A percentile compares a stretch with the other conserved stretches of the same genome.
These are phyloP conservation scores for Macrosiphum euphorbiae DNA, from an alignment of 2,888 invertebrate species.

Conservation along the genomic window DNA sequence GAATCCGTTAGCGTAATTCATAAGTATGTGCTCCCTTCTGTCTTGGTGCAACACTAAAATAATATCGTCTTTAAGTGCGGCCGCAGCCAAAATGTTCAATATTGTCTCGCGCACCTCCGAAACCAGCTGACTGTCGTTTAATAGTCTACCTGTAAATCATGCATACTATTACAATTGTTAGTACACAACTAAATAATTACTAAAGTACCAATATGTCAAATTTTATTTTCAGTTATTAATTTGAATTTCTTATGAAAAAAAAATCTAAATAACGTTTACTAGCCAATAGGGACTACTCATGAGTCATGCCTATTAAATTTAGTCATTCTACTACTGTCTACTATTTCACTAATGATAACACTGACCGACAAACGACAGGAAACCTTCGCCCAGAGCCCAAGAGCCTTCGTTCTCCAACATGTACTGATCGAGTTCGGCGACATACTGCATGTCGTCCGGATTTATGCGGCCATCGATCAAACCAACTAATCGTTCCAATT, in stretches of 20 bases:
- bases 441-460: constrained; percentile 81
- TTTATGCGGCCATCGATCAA: constrained; percentile 80
- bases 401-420: constrained; percentile 90
- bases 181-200: not conserved
- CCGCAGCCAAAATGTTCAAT: constrained; percentile 81
- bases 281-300: not conserved
- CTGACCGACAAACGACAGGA: constrained; percentile 84
- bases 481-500: constrained; percentile 81
- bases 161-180: not conserved
- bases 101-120: constrained; percentile 77
- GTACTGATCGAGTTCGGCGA: constrained; percentile 89
- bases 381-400: constrained; percentile 92
- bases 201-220: not conserved
- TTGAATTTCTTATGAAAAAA: no score
- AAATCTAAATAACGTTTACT: not conserved
- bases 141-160: constrained; percentile 73
- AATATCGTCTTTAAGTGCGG: constrained; percentile 89
- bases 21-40: constrained; percentile 87
- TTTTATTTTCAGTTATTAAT: no score
- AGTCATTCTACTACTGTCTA: not conserved
- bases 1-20: constrained; percentile 87
- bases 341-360: constrained; percentile 45
- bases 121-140: constrained; percentile 75
- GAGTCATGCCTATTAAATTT: no score
- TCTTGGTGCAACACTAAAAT: constrained; percentile 92